Conservation (phyloP, 2,797 vertebrate species). For the Vultur gryphus region DNA sequence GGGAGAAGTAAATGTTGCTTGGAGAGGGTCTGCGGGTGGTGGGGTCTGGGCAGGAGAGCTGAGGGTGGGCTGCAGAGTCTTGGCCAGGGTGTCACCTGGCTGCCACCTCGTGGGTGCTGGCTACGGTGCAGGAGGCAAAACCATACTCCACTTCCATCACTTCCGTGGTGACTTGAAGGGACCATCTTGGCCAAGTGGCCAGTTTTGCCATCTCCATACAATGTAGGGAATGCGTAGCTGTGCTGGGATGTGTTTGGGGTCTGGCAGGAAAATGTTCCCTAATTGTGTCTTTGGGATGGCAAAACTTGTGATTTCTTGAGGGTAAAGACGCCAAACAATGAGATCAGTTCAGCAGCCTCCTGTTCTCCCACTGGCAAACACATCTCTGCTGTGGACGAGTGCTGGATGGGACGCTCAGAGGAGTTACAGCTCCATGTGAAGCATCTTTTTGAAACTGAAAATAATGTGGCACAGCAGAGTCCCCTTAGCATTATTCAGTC, state of each 20-base stretch:
- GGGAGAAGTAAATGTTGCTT: neutral
- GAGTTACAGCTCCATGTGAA: neutral
- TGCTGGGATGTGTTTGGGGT: accelerated
- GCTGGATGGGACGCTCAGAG: neutral
- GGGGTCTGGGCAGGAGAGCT: neutral
- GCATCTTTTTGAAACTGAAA: neutral
- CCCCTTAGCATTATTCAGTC: neutral
- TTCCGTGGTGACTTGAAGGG: accelerated
- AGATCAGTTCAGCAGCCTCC: neutral
- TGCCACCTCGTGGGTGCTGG: conserved; percentile 56
- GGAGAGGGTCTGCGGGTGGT: neutral
- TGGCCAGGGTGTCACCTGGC: neutral
- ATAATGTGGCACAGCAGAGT: neutral
- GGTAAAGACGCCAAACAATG: neutral
- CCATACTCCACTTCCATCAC: neutral
- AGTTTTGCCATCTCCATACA: neutral
- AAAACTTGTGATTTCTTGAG: neutral
- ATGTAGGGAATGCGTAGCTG: accelerated
- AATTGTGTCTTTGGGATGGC: neutral
- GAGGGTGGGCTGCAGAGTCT: neutral
- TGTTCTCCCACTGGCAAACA: neutral
- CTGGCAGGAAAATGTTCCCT: neutral
- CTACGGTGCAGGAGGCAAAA: neutral
- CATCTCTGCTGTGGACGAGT: neutral
- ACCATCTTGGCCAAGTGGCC: neutral